Percentiles rank a stretch among this genome's conserved stretches.
Conservation (phyloP, 2,797 vertebrate species). For the Sebastes variabilis region DNA sequence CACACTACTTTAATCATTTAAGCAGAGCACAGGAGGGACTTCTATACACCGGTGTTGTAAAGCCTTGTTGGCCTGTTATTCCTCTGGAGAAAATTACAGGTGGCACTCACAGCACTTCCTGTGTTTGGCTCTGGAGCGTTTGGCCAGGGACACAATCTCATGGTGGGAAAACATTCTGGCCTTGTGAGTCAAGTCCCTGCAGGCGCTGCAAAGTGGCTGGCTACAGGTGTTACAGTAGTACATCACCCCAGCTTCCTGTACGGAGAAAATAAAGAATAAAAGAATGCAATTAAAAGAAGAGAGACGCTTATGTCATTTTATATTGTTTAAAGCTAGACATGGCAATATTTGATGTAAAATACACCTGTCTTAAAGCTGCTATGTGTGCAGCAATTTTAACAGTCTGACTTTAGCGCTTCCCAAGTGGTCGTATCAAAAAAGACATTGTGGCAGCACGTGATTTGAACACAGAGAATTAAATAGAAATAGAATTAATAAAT, state of each 20-base stretch:
- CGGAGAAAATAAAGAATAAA: background rate
- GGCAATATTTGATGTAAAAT: background rate
- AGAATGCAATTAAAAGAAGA: background rate
- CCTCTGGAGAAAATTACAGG: slow-evolving; percentile 23
- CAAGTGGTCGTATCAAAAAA: background rate
- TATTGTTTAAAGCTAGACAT: background rate
- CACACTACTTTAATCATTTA: background rate
- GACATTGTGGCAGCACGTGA: background rate
- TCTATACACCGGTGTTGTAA: background rate
- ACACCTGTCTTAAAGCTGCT: background rate
- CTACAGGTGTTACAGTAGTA: slow-evolving; percentile 96
- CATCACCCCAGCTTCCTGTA: slow-evolving; percentile 88
- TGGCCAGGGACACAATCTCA: slow-evolving; percentile 92
- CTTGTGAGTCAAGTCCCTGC: slow-evolving; percentile 91
- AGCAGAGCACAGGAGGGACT: background rate
- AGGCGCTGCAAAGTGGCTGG: slow-evolving; percentile 90
- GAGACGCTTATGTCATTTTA: background rate
- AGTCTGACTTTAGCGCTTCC: background rate
- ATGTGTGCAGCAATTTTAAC: background rate
- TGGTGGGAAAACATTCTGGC: slow-evolving; percentile 93
- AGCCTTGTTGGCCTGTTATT: background rate
- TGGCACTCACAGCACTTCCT: slow-evolving; percentile 91
- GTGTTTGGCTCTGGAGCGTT: slow-evolving; percentile 90
- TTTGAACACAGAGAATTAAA: background rate
- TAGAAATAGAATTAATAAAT: too few relatives aligned